phyloP scores from a whole-genome alignment of 2,113 vertebrate genomes.

The Ageneiosus marmoratus region DNA sequence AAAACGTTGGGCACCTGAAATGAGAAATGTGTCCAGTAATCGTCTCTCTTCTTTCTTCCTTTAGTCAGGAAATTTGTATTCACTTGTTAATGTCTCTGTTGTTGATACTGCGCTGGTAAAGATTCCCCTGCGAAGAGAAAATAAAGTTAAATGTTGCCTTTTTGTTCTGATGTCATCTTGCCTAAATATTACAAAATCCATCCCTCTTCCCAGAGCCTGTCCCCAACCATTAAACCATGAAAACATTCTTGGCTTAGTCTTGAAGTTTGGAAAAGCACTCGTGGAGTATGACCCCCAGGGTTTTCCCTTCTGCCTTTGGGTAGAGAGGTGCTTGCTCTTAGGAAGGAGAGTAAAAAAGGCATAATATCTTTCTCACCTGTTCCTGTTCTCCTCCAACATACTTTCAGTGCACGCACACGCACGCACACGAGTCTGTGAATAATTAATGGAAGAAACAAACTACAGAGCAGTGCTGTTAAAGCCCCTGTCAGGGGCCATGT shows the following conservation, averaged over 20 bases:
- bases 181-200: conserved; percentile 3
- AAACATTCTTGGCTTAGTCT: neutral
- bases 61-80: neutral
- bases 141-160: neutral
- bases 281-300: neutral
- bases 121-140: neutral
- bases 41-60: neutral
- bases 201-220: neutral
- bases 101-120: neutral
- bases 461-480: conserved; percentile 45
- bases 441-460: conserved; percentile 60
- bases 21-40: too few species aligned
- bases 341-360: neutral
- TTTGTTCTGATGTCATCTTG: conserved; percentile 1
- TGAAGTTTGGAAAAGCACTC: neutral
- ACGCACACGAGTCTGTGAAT: conserved; percentile 51
- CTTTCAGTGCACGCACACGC: neutral
- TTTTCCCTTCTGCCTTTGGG: neutral
- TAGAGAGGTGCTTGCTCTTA: neutral
- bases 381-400: conserved; percentile 21
- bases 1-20: too few species aligned
- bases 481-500: conserved; percentile 25
- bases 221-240: neutral
- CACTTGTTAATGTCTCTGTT: too few species aligned
- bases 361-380: conserved; percentile 49